Evolutionary conservation across 92 coral and sea anemone genomes (phyloP).

Genomic region (Meandrina meandrites): DNA sequence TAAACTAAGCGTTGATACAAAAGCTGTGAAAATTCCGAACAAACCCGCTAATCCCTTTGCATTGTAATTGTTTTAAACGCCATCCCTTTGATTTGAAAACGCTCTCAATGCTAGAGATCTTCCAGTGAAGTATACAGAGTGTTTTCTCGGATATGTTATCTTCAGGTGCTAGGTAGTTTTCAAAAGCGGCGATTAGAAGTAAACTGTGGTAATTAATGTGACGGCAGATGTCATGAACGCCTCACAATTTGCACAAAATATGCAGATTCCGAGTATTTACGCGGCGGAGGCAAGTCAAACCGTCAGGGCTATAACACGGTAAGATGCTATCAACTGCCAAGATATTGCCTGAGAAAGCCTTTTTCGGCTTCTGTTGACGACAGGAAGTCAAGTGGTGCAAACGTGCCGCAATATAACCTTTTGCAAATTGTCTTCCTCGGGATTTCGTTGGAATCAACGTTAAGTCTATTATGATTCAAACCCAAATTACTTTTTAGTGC

Average conservation of each 20-base stretch:
- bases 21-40: slow-evolving; percentile 31
- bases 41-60: slow-evolving; percentile 36
- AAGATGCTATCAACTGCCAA: background rate
- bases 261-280: slow-evolving; percentile 34
- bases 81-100: slow-evolving; percentile 11
- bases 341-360: background rate
- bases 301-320: slow-evolving; percentile 34
- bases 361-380: background rate
- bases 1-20: slow-evolving; percentile 12
- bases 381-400: background rate
- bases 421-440: background rate
- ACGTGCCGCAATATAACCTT: background rate
- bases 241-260: slow-evolving; percentile 11
- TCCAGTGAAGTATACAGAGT: background rate
- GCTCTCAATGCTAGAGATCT: background rate
- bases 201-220: slow-evolving; percentile 10
- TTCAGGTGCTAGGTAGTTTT: background rate
- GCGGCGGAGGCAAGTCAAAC: slow-evolving; percentile 23
- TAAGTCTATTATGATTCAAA: background rate
- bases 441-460: background rate
- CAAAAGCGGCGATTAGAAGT: background rate
- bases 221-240: slow-evolving; percentile 31
- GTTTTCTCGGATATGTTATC: background rate
- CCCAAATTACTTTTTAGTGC: background rate
- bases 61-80: slow-evolving; percentile 19